Percentiles rank a stretch among this genome's conserved stretches.
phyloP scores from a whole-genome alignment of 2,797 vertebrate species.

The Semotilus atromaculatus region DNA sequence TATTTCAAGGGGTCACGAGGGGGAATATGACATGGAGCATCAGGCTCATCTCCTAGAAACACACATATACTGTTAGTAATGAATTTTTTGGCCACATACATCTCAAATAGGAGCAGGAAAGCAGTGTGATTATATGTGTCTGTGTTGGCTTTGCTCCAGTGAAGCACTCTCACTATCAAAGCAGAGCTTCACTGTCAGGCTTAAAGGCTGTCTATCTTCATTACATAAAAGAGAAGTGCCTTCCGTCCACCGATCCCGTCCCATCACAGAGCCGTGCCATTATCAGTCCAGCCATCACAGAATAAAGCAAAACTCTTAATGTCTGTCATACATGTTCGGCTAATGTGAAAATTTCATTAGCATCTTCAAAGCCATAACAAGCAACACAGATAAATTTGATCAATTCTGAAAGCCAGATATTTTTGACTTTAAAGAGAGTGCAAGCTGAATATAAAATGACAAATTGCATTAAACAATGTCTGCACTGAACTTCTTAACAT shows the following conservation, averaged over 20 bases:
- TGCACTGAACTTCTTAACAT: neutral
- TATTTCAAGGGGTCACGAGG: neutral
- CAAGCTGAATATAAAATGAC: neutral
- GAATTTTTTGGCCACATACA: neutral
- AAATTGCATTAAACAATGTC: neutral
- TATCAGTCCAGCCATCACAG: neutral
- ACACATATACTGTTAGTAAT: neutral
- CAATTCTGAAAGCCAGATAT: neutral
- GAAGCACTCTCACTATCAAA: slow-evolving; percentile 46
- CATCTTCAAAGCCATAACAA: neutral
- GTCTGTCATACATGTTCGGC: neutral
- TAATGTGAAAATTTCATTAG: neutral
- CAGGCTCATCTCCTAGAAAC: slow-evolving; percentile 3
- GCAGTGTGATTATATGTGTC: slow-evolving; percentile 27
- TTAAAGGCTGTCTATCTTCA: slow-evolving; percentile 41
- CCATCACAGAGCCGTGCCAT: neutral
- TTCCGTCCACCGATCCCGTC: neutral
- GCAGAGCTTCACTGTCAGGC: slow-evolving; percentile 29
- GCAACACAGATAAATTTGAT: neutral
- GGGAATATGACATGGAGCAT: neutral
- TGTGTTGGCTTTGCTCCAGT: slow-evolving; percentile 47
- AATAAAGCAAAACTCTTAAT: neutral
- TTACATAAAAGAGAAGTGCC: slow-evolving; percentile 35
- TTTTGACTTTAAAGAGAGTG: neutral
- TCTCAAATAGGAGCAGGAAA: slow-evolving; percentile 9